These are phyloP conservation scores for Callithrix jacchus DNA, from an alignment of 2,113 vertebrate genomes.

Conservation along the genomic window DNA sequence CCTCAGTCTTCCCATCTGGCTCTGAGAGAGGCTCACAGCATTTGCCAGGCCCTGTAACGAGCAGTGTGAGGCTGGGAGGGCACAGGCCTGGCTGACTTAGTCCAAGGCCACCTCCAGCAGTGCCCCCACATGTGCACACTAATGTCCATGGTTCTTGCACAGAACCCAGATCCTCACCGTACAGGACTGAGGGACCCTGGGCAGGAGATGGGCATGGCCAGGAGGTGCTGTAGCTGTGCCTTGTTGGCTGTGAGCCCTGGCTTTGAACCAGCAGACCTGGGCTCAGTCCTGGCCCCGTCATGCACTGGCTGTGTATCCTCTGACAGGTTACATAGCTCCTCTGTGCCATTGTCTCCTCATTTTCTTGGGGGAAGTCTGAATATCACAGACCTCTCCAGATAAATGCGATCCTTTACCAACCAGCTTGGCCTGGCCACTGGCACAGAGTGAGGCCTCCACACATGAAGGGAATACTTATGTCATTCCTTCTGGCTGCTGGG, in stretches of 20 bases:
- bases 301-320: neutral
- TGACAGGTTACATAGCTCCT: neutral
- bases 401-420: neutral
- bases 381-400: neutral
- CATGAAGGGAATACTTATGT: rapidly evolving
- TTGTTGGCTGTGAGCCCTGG: neutral
- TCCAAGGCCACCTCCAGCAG: neutral
- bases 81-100: neutral
- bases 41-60: neutral
- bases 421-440: neutral
- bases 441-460: rapidly evolving
- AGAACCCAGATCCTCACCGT: rapidly evolving
- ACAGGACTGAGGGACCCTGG: neutral
- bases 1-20: neutral
- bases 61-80: no score
- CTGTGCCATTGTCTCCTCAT: neutral
- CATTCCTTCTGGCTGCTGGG: neutral
- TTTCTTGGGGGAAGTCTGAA: neutral
- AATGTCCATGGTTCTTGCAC: neutral
- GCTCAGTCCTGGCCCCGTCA: neutral
- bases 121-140: no score
- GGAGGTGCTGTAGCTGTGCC: neutral
- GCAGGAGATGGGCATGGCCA: neutral
- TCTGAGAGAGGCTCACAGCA: neutral
- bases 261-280: neutral